Evolutionary conservation across 1,140 invertebrate genomes (phyloP), one percentile per base, ranked within the genome.

Genomic region (Macrobrachium nipponense): DNA sequence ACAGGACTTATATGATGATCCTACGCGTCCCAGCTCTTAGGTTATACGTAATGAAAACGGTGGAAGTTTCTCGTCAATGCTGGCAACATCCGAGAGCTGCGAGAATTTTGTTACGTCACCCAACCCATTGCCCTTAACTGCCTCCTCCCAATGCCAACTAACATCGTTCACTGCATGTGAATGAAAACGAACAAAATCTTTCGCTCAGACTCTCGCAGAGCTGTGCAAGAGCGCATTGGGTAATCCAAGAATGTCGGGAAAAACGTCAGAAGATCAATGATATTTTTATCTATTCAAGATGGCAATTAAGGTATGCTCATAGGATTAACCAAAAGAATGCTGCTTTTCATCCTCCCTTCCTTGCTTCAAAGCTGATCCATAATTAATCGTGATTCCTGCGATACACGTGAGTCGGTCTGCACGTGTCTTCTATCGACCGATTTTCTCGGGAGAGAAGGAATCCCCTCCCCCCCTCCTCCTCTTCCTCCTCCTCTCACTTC

Each of bases 81-180:
- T 76, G 73, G 18, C 17, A 58, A 12, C 73, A 44, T 18, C 10
- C 11, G 60, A 68, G 80, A 70, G n/a, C 61, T 81, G 80, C 64
- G 64, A 81, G 59, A 64, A 66, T 60, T 36, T 51, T 81, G 80
- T 81, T 81, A 81, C 80, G 80, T 81, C 80, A 81, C 72, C 80
- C 68, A 59, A 66, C 80, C 68, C 80, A 68, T 70, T 81, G 80
- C 51, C 51, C 51, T 51, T 51, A 51, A 51, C 51, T 51, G 51
- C 51, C 79, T 51, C 79, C 44, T 58, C 27, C 66, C 43, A 18
- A 27, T 72, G 51, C 20, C 80, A 81, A n/a, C 51, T 59, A 27
- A 44, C n/a, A 70, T 81, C 80, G 80, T 59, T 81, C 80, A 60
- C 66, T 15, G 23, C 43, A 64, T 43, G 17, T 76, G 20, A 18